Conservation (phyloP, 2,888 invertebrate genomes). For the Gymnosoma rotundatum region DNA sequence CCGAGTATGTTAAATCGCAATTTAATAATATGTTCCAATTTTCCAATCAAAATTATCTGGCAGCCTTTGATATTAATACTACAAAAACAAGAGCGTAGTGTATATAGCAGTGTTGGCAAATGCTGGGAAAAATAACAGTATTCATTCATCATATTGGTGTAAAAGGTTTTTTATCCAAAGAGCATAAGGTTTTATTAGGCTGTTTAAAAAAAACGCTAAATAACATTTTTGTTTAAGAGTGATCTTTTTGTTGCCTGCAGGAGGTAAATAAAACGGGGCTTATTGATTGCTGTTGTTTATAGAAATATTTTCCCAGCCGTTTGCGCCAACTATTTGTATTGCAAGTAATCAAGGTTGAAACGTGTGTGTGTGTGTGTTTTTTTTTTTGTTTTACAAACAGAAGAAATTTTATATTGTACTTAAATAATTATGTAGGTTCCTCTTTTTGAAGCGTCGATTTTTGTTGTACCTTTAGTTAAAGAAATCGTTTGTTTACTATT, state of each 20-base stretch:
- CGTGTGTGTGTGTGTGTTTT: constrained; percentile 24
- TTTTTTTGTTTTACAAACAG: constrained; percentile 23
- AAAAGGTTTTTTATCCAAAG: not conserved
- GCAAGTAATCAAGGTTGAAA: constrained; percentile 63
- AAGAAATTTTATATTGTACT: constrained; percentile 7
- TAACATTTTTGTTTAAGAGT: not conserved
- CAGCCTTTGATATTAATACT: no score
- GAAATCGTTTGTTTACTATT: constrained; percentile 8
- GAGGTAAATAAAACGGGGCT: constrained; percentile 5
- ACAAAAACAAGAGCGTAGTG: no score
- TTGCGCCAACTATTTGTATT: constrained; percentile 34
- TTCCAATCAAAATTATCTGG: no score
- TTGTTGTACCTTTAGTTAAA: not conserved
- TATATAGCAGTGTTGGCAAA: no score
- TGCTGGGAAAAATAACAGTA: no score
- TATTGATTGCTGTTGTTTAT: constrained; percentile 40
- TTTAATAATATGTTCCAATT: no score
- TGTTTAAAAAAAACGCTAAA: constrained; percentile 13
- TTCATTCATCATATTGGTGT: not conserved
- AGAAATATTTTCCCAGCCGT: constrained; percentile 63
- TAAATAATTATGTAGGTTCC: no score
- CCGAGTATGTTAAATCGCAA: no score
- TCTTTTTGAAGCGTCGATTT: constrained; percentile 10
- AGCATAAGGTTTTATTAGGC: not conserved
- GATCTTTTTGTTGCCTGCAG: not conserved